phyloP scores from a whole-genome alignment of 30 jellyfish, hydroid and myxozoan genomes.

The Sanderia malayensis region DNA sequence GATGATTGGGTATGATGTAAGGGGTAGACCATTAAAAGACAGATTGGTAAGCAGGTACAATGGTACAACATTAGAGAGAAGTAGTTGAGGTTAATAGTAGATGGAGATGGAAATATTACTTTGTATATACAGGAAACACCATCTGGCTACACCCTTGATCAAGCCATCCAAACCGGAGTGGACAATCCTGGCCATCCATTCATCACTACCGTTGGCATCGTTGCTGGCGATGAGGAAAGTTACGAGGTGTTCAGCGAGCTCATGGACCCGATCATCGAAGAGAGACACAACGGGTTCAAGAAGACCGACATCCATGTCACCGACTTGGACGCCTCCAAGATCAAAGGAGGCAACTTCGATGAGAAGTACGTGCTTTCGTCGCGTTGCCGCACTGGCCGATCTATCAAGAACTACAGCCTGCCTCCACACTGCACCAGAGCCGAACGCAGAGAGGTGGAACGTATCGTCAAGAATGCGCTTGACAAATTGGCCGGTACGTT shows the following conservation, averaged over 20 bases:
- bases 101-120: too few relatives aligned
- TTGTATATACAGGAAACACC: conserved; percentile 68
- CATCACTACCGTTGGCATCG: conserved; percentile 74
- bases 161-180: conserved; percentile 85
- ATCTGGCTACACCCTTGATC: conserved; percentile 71
- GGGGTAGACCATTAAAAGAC: too few relatives aligned
- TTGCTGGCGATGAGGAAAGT: conserved; percentile 83
- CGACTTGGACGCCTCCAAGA: conserved; percentile 71
- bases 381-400: conserved; percentile 76
- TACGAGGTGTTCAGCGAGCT: conserved; percentile 65
- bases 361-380: conserved; percentile 75
- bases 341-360: conserved; percentile 70
- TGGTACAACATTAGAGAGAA: too few relatives aligned
- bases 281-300: conserved; percentile 72
- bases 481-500: conserved; percentile 33
- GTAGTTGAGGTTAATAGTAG: too few relatives aligned
- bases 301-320: conserved; percentile 55
- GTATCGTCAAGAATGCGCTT: conserved; percentile 46
- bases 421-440: conserved; percentile 90
- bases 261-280: conserved; percentile 75
- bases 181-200: conserved; percentile 90
- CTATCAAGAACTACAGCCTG: conserved; percentile 40
- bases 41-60: too few relatives aligned
- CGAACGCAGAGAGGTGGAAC: conserved; percentile 65
- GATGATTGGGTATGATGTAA: too few relatives aligned